phyloP scores from a whole-genome alignment of 2,113 vertebrate species.

The Engystomops pustulosus region DNA sequence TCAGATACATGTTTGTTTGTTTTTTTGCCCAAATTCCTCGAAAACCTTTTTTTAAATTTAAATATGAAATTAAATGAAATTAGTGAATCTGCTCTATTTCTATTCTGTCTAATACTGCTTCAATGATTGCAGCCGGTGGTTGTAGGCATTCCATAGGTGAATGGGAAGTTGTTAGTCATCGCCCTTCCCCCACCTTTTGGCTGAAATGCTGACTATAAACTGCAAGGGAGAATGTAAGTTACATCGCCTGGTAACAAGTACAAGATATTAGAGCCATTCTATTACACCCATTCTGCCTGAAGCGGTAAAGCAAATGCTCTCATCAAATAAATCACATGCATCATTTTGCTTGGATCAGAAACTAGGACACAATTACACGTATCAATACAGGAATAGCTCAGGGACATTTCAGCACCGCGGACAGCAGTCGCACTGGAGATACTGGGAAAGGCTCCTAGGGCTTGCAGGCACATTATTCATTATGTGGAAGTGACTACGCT shows the following conservation, averaged over 20 bases:
- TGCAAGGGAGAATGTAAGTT: not conserved
- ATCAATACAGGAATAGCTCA: too few relatives aligned
- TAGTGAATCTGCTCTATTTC: too few relatives aligned
- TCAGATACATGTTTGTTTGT: too few relatives aligned
- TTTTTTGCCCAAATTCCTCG: too few relatives aligned
- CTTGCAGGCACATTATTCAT: not conserved
- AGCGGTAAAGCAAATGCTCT: not conserved
- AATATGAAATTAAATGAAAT: too few relatives aligned
- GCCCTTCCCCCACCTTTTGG: too few relatives aligned
- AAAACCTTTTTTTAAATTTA: too few relatives aligned
- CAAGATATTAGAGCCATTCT: not conserved
- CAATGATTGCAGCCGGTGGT: too few relatives aligned
- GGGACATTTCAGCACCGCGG: constrained; percentile 43
- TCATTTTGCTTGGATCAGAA: not conserved
- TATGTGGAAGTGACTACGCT: not conserved
- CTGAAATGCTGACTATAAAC: not conserved
- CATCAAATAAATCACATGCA: not conserved
- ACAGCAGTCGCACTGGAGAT: constrained; percentile 1
- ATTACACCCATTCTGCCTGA: not conserved
- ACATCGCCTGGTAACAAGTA: not conserved
- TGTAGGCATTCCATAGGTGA: too few relatives aligned
- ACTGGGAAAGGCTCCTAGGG: not conserved
- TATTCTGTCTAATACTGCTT: too few relatives aligned
- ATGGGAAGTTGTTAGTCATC: too few relatives aligned
- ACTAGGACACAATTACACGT: not conserved